Evolutionary conservation across 2,113 vertebrate genomes (phyloP).

Genomic region (Malurus cyaneus): DNA sequence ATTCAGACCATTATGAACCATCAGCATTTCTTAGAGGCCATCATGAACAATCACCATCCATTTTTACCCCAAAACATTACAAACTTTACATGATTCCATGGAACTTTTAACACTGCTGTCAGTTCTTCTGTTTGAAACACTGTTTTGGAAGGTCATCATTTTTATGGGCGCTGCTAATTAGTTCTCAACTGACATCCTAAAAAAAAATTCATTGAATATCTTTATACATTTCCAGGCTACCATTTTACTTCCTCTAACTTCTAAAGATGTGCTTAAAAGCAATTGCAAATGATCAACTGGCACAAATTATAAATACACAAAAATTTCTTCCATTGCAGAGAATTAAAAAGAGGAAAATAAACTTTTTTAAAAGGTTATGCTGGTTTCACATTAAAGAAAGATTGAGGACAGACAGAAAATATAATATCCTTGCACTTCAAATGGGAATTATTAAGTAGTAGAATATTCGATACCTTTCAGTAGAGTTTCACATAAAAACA

Average conservation of each 20-base stretch:
- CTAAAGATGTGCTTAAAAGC: background rate
- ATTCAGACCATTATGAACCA: background rate
- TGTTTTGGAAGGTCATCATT: background rate
- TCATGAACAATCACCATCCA: background rate
- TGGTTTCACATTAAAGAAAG: background rate
- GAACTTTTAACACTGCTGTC: background rate
- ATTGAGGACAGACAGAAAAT: background rate
- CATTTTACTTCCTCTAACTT: background rate
- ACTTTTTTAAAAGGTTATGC: background rate
- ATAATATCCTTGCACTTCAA: background rate
- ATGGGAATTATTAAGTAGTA: background rate
- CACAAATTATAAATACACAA: background rate
- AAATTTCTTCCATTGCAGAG: background rate
- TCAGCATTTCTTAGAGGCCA: background rate
- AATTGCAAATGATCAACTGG: background rate
- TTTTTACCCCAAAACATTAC: background rate
- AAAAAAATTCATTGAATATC: background rate
- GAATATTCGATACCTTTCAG: background rate
- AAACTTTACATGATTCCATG: fast-evolving
- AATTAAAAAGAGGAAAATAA: background rate
- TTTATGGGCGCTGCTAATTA: background rate
- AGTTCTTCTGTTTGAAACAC: background rate
- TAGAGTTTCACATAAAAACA: background rate
- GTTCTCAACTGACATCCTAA: background rate
- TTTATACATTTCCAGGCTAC: background rate